Conservation (phyloP, 2,797 vertebrate species). For the Sebastes steindachneri region DNA sequence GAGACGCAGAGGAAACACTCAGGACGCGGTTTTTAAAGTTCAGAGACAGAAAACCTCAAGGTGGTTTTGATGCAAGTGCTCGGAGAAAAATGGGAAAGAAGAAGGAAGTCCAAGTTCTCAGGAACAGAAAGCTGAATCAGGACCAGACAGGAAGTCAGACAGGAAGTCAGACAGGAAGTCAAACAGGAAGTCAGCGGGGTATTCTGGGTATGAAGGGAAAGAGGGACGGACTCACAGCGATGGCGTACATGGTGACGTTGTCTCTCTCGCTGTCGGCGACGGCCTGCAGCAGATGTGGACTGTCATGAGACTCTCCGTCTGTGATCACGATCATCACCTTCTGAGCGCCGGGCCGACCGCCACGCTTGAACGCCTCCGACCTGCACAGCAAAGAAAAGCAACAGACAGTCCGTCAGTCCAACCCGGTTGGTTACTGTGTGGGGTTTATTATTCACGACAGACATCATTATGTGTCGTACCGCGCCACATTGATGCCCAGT, state of each 20-base stretch:
- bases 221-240: conserved; percentile 87
- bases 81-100: too few relatives aligned
- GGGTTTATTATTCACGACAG: rapidly evolving
- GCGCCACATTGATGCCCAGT: conserved; percentile 88
- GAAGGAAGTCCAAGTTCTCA: neutral
- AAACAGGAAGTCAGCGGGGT: neutral
- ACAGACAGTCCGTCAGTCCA: neutral
- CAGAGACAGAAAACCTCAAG: neutral
- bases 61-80: neutral
- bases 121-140: neutral
- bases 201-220: neutral
- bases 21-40: neutral
- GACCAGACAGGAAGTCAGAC: neutral
- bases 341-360: conserved; percentile 93
- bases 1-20: neutral
- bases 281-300: conserved; percentile 88
- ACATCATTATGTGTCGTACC: conserved; percentile 40
- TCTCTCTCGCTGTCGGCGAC: conserved; percentile 91
- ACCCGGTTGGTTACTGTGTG: rapidly evolving
- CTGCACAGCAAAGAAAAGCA: conserved; percentile 64
- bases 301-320: conserved; percentile 97
- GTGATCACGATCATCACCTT: conserved; percentile 99
- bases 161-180: neutral
- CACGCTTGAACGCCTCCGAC: conserved; percentile 91
- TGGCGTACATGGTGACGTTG: conserved; percentile 95